phyloP scores from a whole-genome alignment of 2,113 vertebrate species.

The Silurus meridionalis region DNA sequence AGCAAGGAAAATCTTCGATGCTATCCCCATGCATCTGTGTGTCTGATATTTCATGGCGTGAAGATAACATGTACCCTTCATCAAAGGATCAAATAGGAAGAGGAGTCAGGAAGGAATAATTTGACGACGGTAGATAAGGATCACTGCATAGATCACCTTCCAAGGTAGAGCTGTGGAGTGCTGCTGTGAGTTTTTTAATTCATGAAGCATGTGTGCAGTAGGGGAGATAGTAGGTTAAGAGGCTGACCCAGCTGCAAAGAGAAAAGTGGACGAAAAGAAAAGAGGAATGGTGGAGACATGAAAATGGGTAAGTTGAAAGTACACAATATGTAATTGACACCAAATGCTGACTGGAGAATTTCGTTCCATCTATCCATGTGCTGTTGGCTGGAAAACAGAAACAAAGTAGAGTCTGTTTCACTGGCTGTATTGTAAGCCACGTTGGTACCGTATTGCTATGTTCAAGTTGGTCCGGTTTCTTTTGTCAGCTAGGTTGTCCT shows the following conservation, averaged over 20 bases:
- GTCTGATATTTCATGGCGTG: background rate
- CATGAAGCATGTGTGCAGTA: slow-evolving; percentile 58
- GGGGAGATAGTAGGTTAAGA: slow-evolving; percentile 56
- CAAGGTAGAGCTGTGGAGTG: slow-evolving; percentile 10
- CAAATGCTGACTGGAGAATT: slow-evolving; percentile 12
- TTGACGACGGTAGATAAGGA: background rate
- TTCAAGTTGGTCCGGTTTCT: background rate
- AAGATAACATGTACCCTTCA: background rate
- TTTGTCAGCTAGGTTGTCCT: background rate
- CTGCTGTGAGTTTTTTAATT: slow-evolving; percentile 61
- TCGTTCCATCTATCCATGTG: background rate
- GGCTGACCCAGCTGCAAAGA: slow-evolving; percentile 79
- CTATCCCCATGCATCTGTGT: background rate
- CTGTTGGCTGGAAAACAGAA: background rate
- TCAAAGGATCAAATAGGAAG: background rate
- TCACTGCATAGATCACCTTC: slow-evolving; percentile 7
- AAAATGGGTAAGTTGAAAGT: slow-evolving; percentile 44
- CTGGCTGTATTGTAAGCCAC: background rate
- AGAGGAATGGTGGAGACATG: slow-evolving; percentile 56
- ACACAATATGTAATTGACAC: background rate
- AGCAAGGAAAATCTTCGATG: too few species aligned
- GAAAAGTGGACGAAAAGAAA: slow-evolving; percentile 70
- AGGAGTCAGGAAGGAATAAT: background rate
- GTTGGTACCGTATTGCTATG: background rate
- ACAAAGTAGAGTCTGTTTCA: background rate